Evolutionary conservation across 1,140 invertebrate species (phyloP), one percentile per base, ranked within the genome.

Genomic region (Orchestia grillus): DNA sequence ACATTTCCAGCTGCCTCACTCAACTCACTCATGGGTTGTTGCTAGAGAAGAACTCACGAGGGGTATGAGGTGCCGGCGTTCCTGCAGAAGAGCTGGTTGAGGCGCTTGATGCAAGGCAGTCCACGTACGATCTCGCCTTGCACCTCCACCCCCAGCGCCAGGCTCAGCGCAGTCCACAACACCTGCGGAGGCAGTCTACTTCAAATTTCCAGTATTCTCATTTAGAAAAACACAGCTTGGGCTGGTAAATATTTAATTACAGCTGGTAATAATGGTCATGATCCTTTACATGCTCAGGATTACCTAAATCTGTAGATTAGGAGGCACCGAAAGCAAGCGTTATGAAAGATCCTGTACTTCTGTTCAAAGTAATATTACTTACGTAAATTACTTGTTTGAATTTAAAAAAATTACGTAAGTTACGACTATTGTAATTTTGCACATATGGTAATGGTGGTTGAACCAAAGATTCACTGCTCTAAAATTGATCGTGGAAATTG

Each of bases 11-110:
- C 6, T 43, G 87, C 95, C 41, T 44, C 44, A 53, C 87, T 43
- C 96, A 43, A 43, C 44, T 77, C 88, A 16, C 96, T 41, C 40
- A 1, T n/a, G n/a, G n/a, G n/a, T n/a, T 0, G 47, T 45, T 40
- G 43, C 87, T 1, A 0, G 23, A 44, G 0, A 44, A 94, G 62
- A 44, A 97, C 98, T 98, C 98, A 99, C 99, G 98, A 98, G 97
- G 99, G 99, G 98, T 99, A 99, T 53, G 98, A 98, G 97, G 98
- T 99, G 96, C 99, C 99, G 96, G 99, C 98, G 44, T 98, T 99
- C 47, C 99, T 98, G 97, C 99, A 99, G 97, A 98, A 99, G 44
- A 99, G 98, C 97, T 99, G 99, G 97, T 99, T 98, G 97, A 98
- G 98, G 97, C 98, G 98, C 97, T 99, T 99, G 96, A 99, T 98